These are phyloP conservation scores for Caenorhabditis virilis DNA, from an alignment of 2,888 invertebrate species.

Conservation along the genomic window DNA sequence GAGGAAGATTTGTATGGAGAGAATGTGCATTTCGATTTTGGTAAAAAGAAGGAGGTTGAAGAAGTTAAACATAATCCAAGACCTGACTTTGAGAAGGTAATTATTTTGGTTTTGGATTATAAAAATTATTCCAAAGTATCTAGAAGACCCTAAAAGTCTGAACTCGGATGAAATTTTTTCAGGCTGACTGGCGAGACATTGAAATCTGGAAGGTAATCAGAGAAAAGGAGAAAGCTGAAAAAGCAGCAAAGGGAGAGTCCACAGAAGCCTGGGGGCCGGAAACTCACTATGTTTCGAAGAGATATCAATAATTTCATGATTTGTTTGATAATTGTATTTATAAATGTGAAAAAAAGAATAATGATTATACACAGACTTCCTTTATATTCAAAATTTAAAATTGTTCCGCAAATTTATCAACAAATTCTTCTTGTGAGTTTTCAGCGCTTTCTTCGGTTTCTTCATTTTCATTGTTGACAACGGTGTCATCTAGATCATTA, in stretches of 20 bases:
- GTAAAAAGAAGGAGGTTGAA: slow-evolving; percentile 57
- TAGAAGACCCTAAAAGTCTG: too few species aligned
- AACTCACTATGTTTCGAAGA: slow-evolving; percentile 59
- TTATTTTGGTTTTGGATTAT: not conserved
- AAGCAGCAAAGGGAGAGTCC: slow-evolving; percentile 54
- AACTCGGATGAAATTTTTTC: too few species aligned
- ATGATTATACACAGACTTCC: too few species aligned
- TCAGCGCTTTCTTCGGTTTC: not conserved
- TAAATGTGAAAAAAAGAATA: too few species aligned
- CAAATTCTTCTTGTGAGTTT: not conserved
- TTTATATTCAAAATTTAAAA: slow-evolving; percentile 23
- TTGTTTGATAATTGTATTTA: too few species aligned
- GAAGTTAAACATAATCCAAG: slow-evolving; percentile 60
- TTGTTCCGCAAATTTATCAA: slow-evolving; percentile 33
- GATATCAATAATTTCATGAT: slow-evolving; percentile 40
- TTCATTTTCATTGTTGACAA: slow-evolving; percentile 4
- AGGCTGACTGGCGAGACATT: slow-evolving; percentile 65
- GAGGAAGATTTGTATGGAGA: slow-evolving; percentile 65
- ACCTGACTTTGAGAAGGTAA: slow-evolving; percentile 66
- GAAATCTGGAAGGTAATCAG: slow-evolving; percentile 66
- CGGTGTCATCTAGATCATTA: slow-evolving; percentile 13
- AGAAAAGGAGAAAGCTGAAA: slow-evolving; percentile 60
- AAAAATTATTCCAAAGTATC: not conserved
- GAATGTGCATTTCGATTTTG: slow-evolving; percentile 66
- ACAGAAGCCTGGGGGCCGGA: slow-evolving; percentile 60